Percentiles rank a stretch among this genome's conserved stretches.
phyloP scores from a whole-genome alignment of 2,113 vertebrate genomes.

The Excalfactoria chinensis region DNA sequence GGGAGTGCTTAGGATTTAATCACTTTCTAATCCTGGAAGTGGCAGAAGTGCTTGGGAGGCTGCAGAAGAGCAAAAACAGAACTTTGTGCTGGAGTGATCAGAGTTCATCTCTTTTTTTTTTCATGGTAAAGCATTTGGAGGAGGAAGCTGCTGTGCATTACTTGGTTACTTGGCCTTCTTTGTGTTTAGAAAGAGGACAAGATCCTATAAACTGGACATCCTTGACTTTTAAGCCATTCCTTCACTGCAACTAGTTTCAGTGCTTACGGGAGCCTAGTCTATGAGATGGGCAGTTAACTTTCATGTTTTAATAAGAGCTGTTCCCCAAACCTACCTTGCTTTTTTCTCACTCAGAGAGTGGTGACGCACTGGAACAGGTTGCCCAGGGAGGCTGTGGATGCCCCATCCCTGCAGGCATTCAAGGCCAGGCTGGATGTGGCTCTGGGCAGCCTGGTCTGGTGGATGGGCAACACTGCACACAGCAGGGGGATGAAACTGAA shows the following conservation, averaged over 20 bases:
- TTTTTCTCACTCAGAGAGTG: too few relatives aligned
- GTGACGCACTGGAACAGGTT: too few relatives aligned
- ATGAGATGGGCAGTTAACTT: background rate
- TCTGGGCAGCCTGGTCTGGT: too few relatives aligned
- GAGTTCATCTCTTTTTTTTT: constrained; percentile 8
- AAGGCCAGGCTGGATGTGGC: too few relatives aligned
- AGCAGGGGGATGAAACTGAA: too few relatives aligned
- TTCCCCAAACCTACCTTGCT: background rate
- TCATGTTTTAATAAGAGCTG: background rate
- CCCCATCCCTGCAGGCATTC: too few relatives aligned
- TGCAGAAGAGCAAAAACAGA: background rate
- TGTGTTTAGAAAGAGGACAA: background rate
- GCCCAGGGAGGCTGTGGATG: too few relatives aligned
- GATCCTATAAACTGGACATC: background rate
- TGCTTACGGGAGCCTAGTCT: background rate
- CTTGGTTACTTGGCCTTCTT: constrained; percentile 10
- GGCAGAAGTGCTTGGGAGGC: background rate
- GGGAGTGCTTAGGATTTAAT: constrained; percentile 10
- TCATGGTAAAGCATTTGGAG: background rate
- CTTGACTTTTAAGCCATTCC: constrained; percentile 9
- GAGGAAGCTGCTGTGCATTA: background rate
- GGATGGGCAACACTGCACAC: too few relatives aligned
- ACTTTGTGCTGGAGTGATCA: background rate
- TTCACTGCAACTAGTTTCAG: background rate
- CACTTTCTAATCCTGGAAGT: background rate